phyloP scores from a whole-genome alignment of 2,113 vertebrate species.

The Seriola quinqueradiata region DNA sequence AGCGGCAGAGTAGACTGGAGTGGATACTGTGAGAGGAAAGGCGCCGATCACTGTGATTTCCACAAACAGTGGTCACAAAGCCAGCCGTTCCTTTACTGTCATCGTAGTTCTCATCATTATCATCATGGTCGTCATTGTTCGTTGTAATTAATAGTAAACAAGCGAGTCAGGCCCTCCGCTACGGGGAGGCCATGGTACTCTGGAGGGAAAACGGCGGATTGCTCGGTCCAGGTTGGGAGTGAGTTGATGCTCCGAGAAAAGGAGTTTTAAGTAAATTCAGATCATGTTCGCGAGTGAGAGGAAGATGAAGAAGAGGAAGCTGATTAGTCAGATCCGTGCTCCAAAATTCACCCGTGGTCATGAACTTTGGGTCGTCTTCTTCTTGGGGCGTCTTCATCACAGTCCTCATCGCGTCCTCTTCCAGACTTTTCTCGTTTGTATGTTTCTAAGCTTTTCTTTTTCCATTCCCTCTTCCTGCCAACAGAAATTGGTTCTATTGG shows the following conservation, averaged over 20 bases:
- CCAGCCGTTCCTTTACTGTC: neutral
- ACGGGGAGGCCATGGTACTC: no score
- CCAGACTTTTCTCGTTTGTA: no score
- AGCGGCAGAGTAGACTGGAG: constrained; percentile 7
- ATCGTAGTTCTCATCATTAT: neutral
- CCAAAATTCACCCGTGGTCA: no score
- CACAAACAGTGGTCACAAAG: constrained; percentile 17
- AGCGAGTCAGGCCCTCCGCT: neutral
- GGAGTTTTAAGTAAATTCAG: neutral
- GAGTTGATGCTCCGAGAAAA: neutral
- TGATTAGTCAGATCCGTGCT: no score
- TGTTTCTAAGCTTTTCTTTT: no score
- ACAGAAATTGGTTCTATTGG: neutral
- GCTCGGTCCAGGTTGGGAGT: neutral
- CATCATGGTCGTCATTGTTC: neutral
- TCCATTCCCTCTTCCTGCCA: no score
- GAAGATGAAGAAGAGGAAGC: neutral
- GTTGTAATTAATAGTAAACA: neutral
- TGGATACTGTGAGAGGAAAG: neutral
- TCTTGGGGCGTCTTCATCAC: no score
- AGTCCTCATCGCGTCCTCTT: no score
- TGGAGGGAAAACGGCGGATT: no score
- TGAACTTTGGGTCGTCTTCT: no score
- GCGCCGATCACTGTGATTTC: constrained; percentile 49
- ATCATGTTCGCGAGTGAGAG: neutral